Conservation (phyloP, 53 echinoderm and acorn worm species). For the Stichopus horrens region DNA sequence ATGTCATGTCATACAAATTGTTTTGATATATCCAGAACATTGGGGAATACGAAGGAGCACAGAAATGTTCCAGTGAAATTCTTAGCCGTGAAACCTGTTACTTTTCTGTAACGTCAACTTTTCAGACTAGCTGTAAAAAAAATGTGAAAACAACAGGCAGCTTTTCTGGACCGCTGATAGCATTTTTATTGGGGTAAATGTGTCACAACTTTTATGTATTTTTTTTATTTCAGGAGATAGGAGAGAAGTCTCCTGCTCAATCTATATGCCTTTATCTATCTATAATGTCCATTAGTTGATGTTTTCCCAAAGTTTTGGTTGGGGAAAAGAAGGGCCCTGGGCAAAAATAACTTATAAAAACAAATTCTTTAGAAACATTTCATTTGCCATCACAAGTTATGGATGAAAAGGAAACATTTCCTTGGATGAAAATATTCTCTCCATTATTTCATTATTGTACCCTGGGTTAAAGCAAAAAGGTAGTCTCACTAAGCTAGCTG, state of each 20-base stretch:
- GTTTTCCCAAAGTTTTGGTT: constrained; percentile 10
- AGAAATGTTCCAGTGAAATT: too few relatives aligned
- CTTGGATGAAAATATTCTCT: constrained; percentile 13
- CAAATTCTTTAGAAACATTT: constrained; percentile 41
- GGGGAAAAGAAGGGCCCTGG: background rate
- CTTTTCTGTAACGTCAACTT: background rate
- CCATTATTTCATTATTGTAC: constrained; percentile 28
- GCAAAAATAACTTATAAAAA: constrained; percentile 39
- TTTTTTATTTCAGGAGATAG: too few relatives aligned
- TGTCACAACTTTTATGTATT: background rate
- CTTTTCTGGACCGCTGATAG: background rate
- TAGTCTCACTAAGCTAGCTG: background rate
- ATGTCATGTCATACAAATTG: too few relatives aligned
- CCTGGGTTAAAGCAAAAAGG: background rate
- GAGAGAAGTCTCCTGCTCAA: background rate
- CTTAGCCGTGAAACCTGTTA: background rate
- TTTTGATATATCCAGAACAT: too few relatives aligned
- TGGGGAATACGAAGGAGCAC: too few relatives aligned
- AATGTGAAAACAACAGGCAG: background rate
- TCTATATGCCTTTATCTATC: background rate
- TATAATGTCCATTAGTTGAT: background rate
- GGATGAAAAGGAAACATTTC: constrained; percentile 40
- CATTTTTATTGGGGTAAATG: background rate
- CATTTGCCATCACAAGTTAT: background rate
- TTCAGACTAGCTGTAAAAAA: background rate